Evolutionary conservation across 2,888 invertebrate genomes (phyloP).

Genomic region (Plebejus argus): DNA sequence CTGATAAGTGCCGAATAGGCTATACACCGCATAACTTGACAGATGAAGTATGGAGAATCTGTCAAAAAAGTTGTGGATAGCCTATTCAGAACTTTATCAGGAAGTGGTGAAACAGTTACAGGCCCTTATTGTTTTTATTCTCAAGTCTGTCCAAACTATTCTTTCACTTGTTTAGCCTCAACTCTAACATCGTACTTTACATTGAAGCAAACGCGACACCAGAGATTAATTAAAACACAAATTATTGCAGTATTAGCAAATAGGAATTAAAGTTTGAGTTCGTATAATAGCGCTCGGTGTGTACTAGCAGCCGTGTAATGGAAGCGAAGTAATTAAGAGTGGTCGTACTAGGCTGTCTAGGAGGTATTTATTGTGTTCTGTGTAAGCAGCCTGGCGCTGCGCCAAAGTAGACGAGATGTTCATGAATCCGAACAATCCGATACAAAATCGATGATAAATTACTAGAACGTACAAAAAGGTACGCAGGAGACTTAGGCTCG

Average conservation of each 20-base stretch:
- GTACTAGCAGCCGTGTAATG: slow-evolving; percentile 54
- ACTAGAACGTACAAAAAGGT: slow-evolving; percentile 34
- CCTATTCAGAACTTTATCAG: too few relatives aligned
- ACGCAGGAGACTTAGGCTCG: slow-evolving; percentile 45
- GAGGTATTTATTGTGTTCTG: slow-evolving; percentile 75
- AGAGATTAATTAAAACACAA: slow-evolving; percentile 29
- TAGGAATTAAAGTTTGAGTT: slow-evolving; percentile 39
- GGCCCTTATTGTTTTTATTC: background rate
- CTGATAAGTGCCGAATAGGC: too few relatives aligned
- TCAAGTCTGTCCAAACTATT: background rate
- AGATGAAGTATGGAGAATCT: too few relatives aligned
- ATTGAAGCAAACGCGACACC: slow-evolving; percentile 18
- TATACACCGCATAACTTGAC: too few relatives aligned
- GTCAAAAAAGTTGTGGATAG: too few relatives aligned
- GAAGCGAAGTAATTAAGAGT: slow-evolving; percentile 73
- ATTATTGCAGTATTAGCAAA: slow-evolving; percentile 34
- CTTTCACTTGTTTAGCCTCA: background rate
- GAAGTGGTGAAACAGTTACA: too few relatives aligned
- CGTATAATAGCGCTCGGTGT: slow-evolving; percentile 45
- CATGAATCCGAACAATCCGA: slow-evolving; percentile 67
- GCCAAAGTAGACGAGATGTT: slow-evolving; percentile 69
- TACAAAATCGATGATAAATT: slow-evolving; percentile 55
- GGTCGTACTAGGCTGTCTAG: slow-evolving; percentile 63
- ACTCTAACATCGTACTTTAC: background rate
- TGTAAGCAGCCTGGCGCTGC: slow-evolving; percentile 63